Base-by-base conservation (phyloP, 2,888 invertebrate genomes). In the Eilema sororculum region DNA sequence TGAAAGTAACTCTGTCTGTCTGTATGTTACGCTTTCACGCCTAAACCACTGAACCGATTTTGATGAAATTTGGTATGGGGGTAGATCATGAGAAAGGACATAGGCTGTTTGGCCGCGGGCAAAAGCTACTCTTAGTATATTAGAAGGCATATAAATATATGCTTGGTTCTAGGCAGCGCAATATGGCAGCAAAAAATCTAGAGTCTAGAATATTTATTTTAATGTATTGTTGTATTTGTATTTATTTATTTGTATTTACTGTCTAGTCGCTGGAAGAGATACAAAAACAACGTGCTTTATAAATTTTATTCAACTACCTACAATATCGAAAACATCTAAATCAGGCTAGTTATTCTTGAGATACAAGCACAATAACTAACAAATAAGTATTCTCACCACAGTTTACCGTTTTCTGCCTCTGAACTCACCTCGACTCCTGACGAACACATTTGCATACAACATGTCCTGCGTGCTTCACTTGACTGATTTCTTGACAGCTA, bases 381-480 rank as follows among this genome's bases (percentile, higher is more conserved):
- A 33, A 0, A 22, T 64, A 41, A 72, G 71, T 72, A 73, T 72
- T 71, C 68, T 70, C 63, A 72, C 78, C 80, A 75, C 86, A 75
- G 74, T 72, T 73, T 76, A 79, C 79, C 76, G 79, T 79, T 69
- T n/a, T 22, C 67, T 63, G 69, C 57, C 68, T 75, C 75, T 71
- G 75, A 78, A 64, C 74, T 70, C 68, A 62, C 9, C 22, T 30
- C 9, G 56, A 56, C 16, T 1, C 22, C 28, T 24, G 30, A 30
- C 46, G 60, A 60, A 61, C 28, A 67, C 56, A 33, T 62, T 63
- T 52, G 52, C 60, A 67, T 59, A 66, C n/a, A 58, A 56, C 60
- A 58, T 68, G 58, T 64, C 68, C 64, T 46, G 41, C 30, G 41
- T 30, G 41, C 58, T 25, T 9, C 30, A 63, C 68, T 22, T 30